These are phyloP conservation scores for Oscheius sp. DNA, from an alignment of 2,888 invertebrate species.

Conservation along the genomic window DNA sequence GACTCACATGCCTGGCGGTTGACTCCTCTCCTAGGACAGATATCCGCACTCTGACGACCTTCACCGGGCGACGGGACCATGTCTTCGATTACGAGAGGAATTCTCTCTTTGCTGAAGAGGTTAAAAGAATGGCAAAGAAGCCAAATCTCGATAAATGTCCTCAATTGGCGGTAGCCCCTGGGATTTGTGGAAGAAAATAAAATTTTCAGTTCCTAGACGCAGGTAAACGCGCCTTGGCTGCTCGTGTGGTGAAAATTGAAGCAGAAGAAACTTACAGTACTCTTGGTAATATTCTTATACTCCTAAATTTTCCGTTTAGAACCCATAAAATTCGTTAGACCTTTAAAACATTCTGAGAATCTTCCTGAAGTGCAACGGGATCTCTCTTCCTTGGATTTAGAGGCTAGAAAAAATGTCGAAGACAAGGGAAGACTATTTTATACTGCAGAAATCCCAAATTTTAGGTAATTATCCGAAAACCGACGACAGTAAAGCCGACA, in stretches of 20 bases:
- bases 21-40: conserved; percentile 40
- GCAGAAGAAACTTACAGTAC: conserved; percentile 19
- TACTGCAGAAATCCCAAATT: neutral
- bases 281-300: neutral
- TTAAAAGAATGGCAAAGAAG: conserved; percentile 44
- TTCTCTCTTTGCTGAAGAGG: conserved; percentile 54
- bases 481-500: conserved; percentile 1
- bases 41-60: conserved; percentile 23
- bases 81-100: conserved; percentile 55
- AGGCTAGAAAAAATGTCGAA: neutral
- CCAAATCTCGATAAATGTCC: conserved; percentile 16
- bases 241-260: neutral
- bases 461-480: neutral
- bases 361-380: conserved; percentile 9
- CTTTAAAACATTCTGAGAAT: too few relatives aligned
- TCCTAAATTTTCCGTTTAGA: neutral
- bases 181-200: neutral
- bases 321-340: too few relatives aligned
- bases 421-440: neutral
- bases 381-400: neutral
- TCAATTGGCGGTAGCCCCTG: conserved; percentile 8
- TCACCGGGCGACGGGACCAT: conserved; percentile 46
- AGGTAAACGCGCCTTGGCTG: conserved; percentile 21
- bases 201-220: conserved; percentile 14
- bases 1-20: conserved; percentile 41